These are phyloP conservation scores for Tiliacea citrago DNA, from an alignment of 2,888 invertebrate species.

Conservation along the genomic window DNA sequence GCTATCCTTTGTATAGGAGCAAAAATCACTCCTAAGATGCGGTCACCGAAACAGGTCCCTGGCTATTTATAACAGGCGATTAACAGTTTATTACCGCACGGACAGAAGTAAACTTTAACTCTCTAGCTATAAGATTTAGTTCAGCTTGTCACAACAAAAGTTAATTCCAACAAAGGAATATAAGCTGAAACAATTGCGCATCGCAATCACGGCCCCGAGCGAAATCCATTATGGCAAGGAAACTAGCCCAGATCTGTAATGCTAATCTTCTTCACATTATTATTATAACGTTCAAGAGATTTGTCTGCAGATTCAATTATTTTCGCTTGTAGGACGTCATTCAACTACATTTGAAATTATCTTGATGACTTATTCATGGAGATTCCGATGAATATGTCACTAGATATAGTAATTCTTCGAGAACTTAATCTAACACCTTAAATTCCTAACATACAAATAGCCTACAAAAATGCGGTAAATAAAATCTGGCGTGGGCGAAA, in stretches of 20 bases:
- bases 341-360: neutral
- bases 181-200: conserved; percentile 75
- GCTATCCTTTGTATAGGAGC: conserved; percentile 53
- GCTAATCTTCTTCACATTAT: conserved; percentile 54
- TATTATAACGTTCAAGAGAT: conserved; percentile 54
- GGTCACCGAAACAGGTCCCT: conserved; percentile 69
- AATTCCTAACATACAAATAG: conserved; percentile 21
- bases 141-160: conserved; percentile 44
- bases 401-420: neutral
- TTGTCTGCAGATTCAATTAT: conserved; percentile 41
- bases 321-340: conserved; percentile 4
- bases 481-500: conserved; percentile 43
- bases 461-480: conserved; percentile 21
- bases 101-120: conserved; percentile 39
- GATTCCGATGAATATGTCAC: neutral
- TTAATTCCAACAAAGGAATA: conserved; percentile 73
- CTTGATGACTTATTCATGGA: neutral
- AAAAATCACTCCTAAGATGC: conserved; percentile 66
- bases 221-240: conserved; percentile 64
- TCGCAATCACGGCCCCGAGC: conserved; percentile 70
- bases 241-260: conserved; percentile 62
- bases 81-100: conserved; percentile 55
- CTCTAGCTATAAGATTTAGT: conserved; percentile 36
- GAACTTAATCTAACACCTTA: neutral
- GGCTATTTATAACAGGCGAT: conserved; percentile 72